Evolutionary conservation across 2,797 vertebrate genomes (phyloP).

Genomic region (Melopsittacus undulatus): DNA sequence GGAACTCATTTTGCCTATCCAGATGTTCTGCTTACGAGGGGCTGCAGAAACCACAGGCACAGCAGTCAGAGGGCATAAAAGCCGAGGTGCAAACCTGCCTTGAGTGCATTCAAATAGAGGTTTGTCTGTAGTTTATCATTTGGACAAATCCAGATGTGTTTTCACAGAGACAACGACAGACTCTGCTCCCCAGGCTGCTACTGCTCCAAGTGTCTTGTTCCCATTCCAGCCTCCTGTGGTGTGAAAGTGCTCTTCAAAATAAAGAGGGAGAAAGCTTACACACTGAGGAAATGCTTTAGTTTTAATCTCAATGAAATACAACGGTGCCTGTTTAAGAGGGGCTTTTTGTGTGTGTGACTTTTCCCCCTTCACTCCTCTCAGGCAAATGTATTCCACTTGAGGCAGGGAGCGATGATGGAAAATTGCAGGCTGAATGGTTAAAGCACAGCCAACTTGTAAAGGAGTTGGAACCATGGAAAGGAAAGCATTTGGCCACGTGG

Average conservation of each 20-base stretch:
- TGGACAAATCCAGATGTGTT: not conserved
- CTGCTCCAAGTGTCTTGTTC: not conserved
- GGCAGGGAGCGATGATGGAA: slow-evolving; percentile 34
- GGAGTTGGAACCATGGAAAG: not conserved
- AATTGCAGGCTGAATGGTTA: slow-evolving; percentile 26
- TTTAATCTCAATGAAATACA: not conserved
- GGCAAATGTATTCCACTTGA: not conserved
- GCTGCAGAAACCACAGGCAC: fast-evolving
- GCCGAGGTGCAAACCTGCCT: not conserved
- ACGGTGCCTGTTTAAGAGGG: not conserved
- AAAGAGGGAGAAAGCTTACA: not conserved
- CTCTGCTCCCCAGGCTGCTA: not conserved
- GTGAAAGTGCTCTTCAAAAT: not conserved
- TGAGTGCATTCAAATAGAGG: not conserved
- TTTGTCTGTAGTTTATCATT: not conserved
- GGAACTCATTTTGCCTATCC: not conserved
- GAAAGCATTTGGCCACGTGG: not conserved
- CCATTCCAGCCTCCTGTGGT: not conserved
- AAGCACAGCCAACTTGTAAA: slow-evolving; percentile 10
- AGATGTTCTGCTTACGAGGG: not conserved
- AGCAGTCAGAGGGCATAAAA: not conserved
- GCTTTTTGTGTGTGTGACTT: not conserved
- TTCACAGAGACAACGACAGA: not conserved
- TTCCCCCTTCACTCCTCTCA: not conserved
- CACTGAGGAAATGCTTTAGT: not conserved